phyloP scores from a whole-genome alignment of 1,140 invertebrate species.

The Drosophila virilis region DNA sequence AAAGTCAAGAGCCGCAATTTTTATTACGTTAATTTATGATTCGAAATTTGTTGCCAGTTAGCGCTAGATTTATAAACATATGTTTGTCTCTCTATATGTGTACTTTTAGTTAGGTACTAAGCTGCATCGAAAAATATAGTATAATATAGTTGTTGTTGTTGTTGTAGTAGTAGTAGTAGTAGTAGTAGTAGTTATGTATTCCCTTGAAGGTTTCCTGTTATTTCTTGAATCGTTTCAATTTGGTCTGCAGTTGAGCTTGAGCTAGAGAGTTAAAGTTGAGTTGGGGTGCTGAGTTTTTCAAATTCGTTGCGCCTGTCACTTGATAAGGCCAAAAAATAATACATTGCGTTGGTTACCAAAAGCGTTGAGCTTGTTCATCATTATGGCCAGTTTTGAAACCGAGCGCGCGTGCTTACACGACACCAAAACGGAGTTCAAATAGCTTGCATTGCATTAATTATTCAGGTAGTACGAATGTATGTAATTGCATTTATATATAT shows the following conservation, averaged over 20 bases:
- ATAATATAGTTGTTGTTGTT: conserved; percentile 1
- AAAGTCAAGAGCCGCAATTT: conserved; percentile 59
- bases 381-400: conserved; percentile 62
- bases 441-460: conserved; percentile 81
- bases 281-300: conserved; percentile 7
- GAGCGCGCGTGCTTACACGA: conserved; percentile 45
- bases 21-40: conserved; percentile 77
- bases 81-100: conserved; percentile 5
- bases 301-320: conserved; percentile 26
- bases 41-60: conserved; percentile 73
- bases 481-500: neutral
- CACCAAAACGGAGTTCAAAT: conserved; percentile 57
- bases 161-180: conserved; percentile 3
- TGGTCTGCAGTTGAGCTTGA: conserved; percentile 40
- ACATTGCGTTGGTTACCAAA: neutral
- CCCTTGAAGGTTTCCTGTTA: conserved; percentile 25
- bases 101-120: conserved; percentile 21
- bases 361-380: neutral
- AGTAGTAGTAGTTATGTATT: neutral
- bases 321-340: neutral
- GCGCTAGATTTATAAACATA: conserved; percentile 50
- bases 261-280: conserved; percentile 24
- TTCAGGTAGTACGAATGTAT: conserved; percentile 52
- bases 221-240: conserved; percentile 5
- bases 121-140: conserved; percentile 34